A percentile compares a stretch with the other conserved stretches of the same genome.
phyloP scores from a whole-genome alignment of 1,140 invertebrate genomes.

The Nymphalis io region DNA sequence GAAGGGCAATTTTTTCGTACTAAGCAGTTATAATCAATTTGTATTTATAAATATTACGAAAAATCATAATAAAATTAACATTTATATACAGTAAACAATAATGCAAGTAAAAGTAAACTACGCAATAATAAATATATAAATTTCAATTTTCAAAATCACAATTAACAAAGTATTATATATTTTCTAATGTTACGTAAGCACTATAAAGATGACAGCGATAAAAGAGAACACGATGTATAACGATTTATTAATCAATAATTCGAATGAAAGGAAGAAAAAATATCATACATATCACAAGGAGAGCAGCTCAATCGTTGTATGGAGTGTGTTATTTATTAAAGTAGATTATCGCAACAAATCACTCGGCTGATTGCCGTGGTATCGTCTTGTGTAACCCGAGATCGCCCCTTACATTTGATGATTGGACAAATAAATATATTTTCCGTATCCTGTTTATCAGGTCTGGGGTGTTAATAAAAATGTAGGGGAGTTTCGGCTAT shows the following conservation, averaged over 20 bases:
- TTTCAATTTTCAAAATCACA: no score
- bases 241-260: slow-evolving; percentile 39
- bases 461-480: slow-evolving; percentile 79
- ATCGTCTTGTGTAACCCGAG: slow-evolving; percentile 77
- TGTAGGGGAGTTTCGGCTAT: slow-evolving; percentile 59
- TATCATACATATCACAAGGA: slow-evolving; percentile 51
- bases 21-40: no score
- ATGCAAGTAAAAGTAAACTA: no score
- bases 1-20: no score
- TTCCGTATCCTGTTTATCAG: slow-evolving; percentile 78
- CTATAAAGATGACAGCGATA: slow-evolving; percentile 10
- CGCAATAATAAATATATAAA: no score
- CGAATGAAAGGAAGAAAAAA: slow-evolving; percentile 28
- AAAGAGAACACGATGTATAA: slow-evolving; percentile 10
- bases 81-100: no score
- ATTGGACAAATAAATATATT: slow-evolving; percentile 81
- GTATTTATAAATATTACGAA: no score
- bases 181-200: background rate
- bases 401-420: slow-evolving; percentile 76
- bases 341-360: slow-evolving; percentile 79
- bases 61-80: no score
- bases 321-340: slow-evolving; percentile 75
- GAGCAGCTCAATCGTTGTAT: slow-evolving; percentile 73
- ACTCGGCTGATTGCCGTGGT: slow-evolving; percentile 64
- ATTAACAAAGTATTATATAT: no score